Evolutionary conservation across 2,888 invertebrate species (phyloP), one percentile per base, ranked within the genome.

Genomic region (Pammene fasciana): DNA sequence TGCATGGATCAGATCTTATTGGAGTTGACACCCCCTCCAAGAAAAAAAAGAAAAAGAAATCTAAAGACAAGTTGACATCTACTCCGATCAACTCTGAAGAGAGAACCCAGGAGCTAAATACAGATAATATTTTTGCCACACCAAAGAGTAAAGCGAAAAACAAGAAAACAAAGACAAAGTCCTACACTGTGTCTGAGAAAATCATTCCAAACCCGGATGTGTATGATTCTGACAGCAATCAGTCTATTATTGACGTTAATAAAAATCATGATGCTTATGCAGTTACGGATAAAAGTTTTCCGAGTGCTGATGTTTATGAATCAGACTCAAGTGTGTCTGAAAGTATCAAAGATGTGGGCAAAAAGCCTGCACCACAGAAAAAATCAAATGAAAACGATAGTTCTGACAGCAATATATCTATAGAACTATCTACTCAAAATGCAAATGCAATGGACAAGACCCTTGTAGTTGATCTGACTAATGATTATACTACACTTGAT

Each of bases 171-270:
- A 91, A 83, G 82, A 78, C 77, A 43, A 91, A 86, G 81, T 88
- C 75, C 79, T 93, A 76, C 81, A 82, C 75, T 77, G 92, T 81
- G 71, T 82, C 79, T 74, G 88, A 79, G 78, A 93, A 81, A 83
- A 84, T 80, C 75, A 73, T 93, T 38, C 87, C 89, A 5, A 87
- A 79, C 76, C 79, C 92, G 7, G 94, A 94, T 83, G 88, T 94
- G 7, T 94, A 94, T 78, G 93, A 93, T 78, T 94, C 94, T 54
- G 94, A 94, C 75, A 94, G 94, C 75, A 90, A 91, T 73, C 89
- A 90, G 59, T 90, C 88, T 38, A 75, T 76, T 1, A 77, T 81
- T 68, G 86, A 86, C 5, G 72, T 75, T 41, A 85, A 80, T 59
- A 88, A 85, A 73, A 81, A 75, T 46, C 76, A 76, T 57, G 80